phyloP scores from a whole-genome alignment of 2,888 invertebrate species.

The Polyommatus iphigenia region DNA sequence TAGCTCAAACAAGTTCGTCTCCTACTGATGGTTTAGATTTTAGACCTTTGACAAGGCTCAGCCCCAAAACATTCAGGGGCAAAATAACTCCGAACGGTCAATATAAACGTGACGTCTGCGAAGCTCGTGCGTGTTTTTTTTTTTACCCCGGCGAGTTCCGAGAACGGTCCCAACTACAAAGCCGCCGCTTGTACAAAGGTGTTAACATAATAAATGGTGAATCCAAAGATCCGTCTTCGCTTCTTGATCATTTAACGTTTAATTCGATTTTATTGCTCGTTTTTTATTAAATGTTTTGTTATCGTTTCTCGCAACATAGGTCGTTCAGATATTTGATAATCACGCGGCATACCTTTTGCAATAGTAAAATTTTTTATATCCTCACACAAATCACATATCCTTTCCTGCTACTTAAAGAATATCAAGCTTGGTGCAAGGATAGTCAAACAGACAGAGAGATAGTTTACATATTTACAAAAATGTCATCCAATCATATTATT shows the following conservation, averaged over 20 bases:
- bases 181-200: slow-evolving; percentile 60
- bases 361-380: too few species aligned
- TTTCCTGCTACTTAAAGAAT: too few species aligned
- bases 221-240: slow-evolving; percentile 9
- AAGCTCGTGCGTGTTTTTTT: slow-evolving; percentile 7
- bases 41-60: neutral
- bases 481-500: too few species aligned
- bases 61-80: neutral
- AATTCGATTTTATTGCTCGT: neutral
- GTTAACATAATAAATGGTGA: slow-evolving; percentile 76
- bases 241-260: slow-evolving; percentile 5
- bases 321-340: too few species aligned
- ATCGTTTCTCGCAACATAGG: too few species aligned
- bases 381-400: too few species aligned
- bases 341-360: too few species aligned
- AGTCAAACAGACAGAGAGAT: too few species aligned
- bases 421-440: too few species aligned
- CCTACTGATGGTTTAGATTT: neutral
- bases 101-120: slow-evolving; percentile 4
- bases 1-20: neutral
- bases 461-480: too few species aligned
- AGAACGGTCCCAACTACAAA: slow-evolving; percentile 52
- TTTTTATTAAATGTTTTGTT: neutral
- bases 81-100: neutral
- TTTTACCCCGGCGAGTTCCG: slow-evolving; percentile 48